Evolutionary conservation across 2,797 vertebrate species (phyloP), one percentile per base, ranked within the genome.

Genomic region (Poecilia gillii): DNA sequence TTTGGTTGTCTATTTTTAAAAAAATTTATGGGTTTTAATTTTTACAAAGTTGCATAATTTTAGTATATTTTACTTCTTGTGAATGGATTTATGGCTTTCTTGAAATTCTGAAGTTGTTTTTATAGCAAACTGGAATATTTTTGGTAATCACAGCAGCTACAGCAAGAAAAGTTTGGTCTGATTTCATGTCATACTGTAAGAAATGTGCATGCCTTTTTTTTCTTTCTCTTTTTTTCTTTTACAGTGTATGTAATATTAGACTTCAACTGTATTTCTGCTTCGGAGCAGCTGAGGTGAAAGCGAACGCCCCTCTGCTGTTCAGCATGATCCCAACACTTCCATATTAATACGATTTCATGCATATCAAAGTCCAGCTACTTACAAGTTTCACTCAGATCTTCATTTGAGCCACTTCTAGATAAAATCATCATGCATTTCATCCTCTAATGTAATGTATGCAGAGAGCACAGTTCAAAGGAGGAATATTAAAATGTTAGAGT

Each of bases 281-380:
- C 0, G 20, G 23, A 68, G 18, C 62, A 39, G 62, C 33, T 36
- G 18, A 39, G 16, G 62, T 39, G 20, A 8, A 39, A 36, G 33
- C 4, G 7, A 66, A 66, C 5, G 31, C 16, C 62, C 62, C 62
- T 66, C 18, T 39, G 62, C 18, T 41, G 9, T 68, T 68, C 64
- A 5, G 33, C 33, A 39, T 1, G 31, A 66, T 18, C 64, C 64
- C 36, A 68, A 68, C 36, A 25, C 18, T 23, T 66, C 20, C 64
- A 41, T 66, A 68, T 68, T 68, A 41, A 66, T 11, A 68, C 8
- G 3, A 41, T 68, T 68, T 41, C 9, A 41, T 39, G 64, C 64
- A 68, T 68, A 68, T 68, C 64, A 68, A 68, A 41, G 33, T 68
- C 36, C 64, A 68, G 64, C 64, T 68, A 41, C 64, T 41, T 68